Evolutionary conservation across 2,888 invertebrate genomes (phyloP).

Genomic region (Cheilosia soror): DNA sequence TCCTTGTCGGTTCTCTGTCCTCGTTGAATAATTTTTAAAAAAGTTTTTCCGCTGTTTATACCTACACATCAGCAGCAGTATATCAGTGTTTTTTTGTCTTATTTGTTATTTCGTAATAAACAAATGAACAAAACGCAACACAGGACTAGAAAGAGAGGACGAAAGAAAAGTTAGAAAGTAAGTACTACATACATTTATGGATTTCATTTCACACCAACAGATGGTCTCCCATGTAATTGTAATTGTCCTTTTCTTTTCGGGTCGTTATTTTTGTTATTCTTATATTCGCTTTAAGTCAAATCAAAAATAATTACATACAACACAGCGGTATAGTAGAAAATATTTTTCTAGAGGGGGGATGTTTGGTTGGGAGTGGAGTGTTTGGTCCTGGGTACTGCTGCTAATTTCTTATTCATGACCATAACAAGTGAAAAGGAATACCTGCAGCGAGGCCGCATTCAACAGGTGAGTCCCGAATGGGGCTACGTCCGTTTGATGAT

Average conservation of each 20-base stretch:
- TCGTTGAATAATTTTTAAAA: conserved; percentile 38
- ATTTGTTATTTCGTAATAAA: conserved; percentile 45
- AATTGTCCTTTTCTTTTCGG: conserved; percentile 11
- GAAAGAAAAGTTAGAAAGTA: not conserved
- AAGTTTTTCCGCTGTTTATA: conserved; percentile 27
- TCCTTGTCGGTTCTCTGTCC: conserved; percentile 7
- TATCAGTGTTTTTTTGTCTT: too few relatives aligned
- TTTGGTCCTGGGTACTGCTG: too few relatives aligned
- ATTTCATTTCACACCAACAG: not conserved
- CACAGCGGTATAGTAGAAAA: not conserved
- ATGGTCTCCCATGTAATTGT: too few relatives aligned
- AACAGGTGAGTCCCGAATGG: conserved; percentile 15
- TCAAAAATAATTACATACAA: conserved; percentile 54
- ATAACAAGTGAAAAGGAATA: not conserved
- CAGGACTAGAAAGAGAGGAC: not conserved
- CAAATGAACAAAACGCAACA: conserved; percentile 16
- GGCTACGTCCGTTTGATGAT: conserved; percentile 25
- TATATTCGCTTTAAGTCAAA: conserved; percentile 31
- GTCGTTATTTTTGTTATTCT: not conserved
- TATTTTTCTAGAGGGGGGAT: not conserved
- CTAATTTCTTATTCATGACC: not conserved
- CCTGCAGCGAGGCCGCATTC: not conserved
- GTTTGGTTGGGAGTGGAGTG: not conserved
- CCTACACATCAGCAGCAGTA: not conserved
- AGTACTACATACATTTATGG: not conserved